Evolutionary conservation across 2,888 invertebrate species (phyloP), one percentile per base, ranked within the genome.

Genomic region (Agonopterix alstromeriana): DNA sequence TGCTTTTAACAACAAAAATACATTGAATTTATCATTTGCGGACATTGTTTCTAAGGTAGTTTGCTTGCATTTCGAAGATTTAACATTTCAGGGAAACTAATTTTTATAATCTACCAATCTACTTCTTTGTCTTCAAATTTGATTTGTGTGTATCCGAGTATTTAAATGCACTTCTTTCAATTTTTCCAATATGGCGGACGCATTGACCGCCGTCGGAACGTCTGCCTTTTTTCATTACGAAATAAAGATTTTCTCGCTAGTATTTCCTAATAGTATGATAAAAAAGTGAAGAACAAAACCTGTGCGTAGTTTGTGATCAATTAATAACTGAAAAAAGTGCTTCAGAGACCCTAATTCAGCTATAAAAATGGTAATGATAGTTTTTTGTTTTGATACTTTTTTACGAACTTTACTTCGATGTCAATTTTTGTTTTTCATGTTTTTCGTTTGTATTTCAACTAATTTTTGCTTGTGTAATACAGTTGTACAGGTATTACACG

Each of bases 341-440:
- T 57, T 51, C 48, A 55, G 58, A 60, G 61, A 64, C 50, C 56
- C 57, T 57, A 59, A 64, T 67, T 72, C 67, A 58, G 62, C 63
- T 57, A 60, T 72, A 86, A 89, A 88, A 88, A 89, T 89, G 89
- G 89, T 89, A 88, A 87, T 82, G 85, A 86, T 83, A 84, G 85
- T 89, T 89, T 88, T 90, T 90, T 90, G 89, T 89, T 89, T 89
- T 89, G 89, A 86, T 88, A 89, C 87, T 86, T 89, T 85, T 89
- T 89, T 82, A 82, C 75, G 67, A 83, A 84, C 77, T 82, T 80
- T 72, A 76, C 78, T 73, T 77, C 69, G 66, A 69, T 68, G 65
- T 68, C 70, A 73, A 70, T 72, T 38, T 69, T 65, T 71, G 70
- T 76, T 78, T 82, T 80, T 67, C 49, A 50, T 51, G 52, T 58